Evolutionary conservation across 2,888 invertebrate genomes (phyloP).

Genomic region (Pheosia gnoma): DNA sequence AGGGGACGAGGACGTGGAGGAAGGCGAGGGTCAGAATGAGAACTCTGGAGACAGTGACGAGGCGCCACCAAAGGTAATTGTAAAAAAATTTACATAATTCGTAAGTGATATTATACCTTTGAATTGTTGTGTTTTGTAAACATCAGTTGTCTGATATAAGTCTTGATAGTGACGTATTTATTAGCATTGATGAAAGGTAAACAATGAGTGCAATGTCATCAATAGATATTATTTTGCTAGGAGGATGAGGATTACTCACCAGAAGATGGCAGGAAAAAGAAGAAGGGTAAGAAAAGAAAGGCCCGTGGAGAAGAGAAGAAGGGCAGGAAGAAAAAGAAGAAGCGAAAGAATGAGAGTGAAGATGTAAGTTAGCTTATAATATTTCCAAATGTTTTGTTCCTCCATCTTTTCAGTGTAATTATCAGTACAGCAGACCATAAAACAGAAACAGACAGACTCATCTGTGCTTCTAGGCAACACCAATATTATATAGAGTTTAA

Average conservation of each 20-base stretch:
- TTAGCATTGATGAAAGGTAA: not conserved
- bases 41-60: conserved; percentile 91
- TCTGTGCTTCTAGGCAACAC: no score
- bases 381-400: no score
- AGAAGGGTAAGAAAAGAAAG: conserved; percentile 97
- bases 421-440: no score
- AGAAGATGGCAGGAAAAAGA: conserved; percentile 93
- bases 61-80: conserved; percentile 83
- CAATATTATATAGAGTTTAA: no score
- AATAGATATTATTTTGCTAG: conserved; percentile 55
- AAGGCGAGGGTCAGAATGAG: conserved; percentile 86
- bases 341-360: conserved; percentile 96
- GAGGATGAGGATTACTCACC: conserved; percentile 95
- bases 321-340: conserved; percentile 97
- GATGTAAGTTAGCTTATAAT: conserved; percentile 76
- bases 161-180: conserved; percentile 13
- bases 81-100: conserved; percentile 1
- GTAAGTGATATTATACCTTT: not conserved
- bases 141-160: conserved; percentile 25
- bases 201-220: conserved; percentile 9
- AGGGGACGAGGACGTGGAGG: conserved; percentile 89
- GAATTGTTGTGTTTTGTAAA: conserved; percentile 28
- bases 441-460: no score
- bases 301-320: conserved; percentile 95
- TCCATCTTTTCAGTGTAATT: no score